Conservation (phyloP, 2,797 vertebrate genomes). For the Anguilla obscura region DNA sequence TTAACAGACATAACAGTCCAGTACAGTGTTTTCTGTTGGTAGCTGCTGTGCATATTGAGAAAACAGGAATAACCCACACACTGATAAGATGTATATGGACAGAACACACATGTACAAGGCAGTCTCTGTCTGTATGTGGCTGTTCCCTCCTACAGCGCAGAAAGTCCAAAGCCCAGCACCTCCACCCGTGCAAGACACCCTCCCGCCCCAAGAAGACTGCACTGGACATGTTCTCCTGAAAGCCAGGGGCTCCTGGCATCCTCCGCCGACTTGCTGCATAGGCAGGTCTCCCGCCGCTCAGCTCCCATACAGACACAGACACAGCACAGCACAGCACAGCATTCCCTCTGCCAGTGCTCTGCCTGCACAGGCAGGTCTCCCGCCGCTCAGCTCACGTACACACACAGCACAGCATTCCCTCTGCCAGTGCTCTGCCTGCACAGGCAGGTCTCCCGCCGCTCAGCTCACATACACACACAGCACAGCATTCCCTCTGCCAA, state of each 20-base stretch:
- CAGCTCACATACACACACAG: not conserved
- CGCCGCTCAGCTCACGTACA: too few species aligned
- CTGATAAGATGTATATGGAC: not conserved
- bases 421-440: too few species aligned
- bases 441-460: slow-evolving; percentile 2
- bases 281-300: slow-evolving; percentile 59
- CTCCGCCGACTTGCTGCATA: slow-evolving; percentile 82
- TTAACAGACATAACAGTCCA: too few species aligned
- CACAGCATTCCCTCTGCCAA: not conserved
- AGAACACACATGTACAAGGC: not conserved
- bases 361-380: too few species aligned
- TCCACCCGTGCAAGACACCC: slow-evolving; percentile 76
- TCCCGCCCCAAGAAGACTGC: slow-evolving; percentile 79
- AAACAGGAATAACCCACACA: not conserved
- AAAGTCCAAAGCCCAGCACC: slow-evolving; percentile 71
- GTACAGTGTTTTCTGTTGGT: too few species aligned
- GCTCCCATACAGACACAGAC: not conserved
- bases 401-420: too few species aligned
- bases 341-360: not conserved
- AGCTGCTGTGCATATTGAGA: not conserved
- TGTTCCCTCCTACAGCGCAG: slow-evolving; percentile 65
- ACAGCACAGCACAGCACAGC: not conserved
- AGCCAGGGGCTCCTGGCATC: slow-evolving; percentile 77
- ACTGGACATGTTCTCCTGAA: slow-evolving; percentile 86
- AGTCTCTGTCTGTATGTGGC: not conserved